Evolutionary conservation across 2,113 vertebrate genomes (phyloP).

Genomic region (Tetrax tetrax): DNA sequence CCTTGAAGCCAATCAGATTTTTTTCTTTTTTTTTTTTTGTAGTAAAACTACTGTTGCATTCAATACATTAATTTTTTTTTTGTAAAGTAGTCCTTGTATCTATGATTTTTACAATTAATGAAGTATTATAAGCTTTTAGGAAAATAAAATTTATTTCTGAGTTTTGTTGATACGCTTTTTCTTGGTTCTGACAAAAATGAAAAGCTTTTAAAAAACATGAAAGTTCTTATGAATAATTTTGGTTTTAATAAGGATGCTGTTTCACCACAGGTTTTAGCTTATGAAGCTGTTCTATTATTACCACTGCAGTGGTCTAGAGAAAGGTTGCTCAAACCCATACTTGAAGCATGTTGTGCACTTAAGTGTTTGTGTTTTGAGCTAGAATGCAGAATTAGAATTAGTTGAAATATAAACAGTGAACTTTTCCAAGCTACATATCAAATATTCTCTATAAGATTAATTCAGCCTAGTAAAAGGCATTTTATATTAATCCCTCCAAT

Average conservation of each 20-base stretch:
- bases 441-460: neutral
- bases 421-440: neutral
- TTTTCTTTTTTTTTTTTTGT: neutral
- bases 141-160: neutral
- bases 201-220: neutral
- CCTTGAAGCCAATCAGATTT: neutral
- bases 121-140: neutral
- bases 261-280: neutral
- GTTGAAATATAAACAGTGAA: neutral
- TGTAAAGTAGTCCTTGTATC: neutral
- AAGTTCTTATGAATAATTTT: neutral
- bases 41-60: neutral
- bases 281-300: neutral
- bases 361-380: neutral
- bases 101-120: neutral
- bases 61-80: neutral
- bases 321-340: neutral
- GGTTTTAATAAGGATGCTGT: neutral
- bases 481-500: neutral
- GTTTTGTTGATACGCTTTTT: neutral
- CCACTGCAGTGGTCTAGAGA: neutral
- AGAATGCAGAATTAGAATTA: neutral
- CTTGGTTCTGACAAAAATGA: neutral
- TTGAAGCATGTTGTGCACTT: neutral
- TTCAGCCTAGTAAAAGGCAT: neutral